Base-by-base conservation (phyloP, 2,113 vertebrate species). In the Hemibates koningsi region DNA sequence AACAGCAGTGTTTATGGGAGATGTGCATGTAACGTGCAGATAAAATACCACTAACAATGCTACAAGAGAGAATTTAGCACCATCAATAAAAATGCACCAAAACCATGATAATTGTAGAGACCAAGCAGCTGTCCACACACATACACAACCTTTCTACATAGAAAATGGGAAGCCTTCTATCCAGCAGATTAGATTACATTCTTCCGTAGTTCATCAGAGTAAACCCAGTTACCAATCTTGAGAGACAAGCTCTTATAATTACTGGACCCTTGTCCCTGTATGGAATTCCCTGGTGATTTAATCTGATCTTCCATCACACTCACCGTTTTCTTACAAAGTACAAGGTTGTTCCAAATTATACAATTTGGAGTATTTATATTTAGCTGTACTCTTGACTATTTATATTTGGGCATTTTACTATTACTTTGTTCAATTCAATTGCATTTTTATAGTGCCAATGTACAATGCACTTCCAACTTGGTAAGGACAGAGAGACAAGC, bases 111-210 rank as follows among this genome's bases (percentile, higher is more conserved):
- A 32, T 32, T 12, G 24, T 19, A n/a, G 71, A 78, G 43, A 32
- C 17, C 73, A n/a, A 13, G 45, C 27, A 32, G 73, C 73, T 52
- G 73, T 78, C 45, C 16, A 78, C 80, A 61, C 76, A 41, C n/a
- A 14, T 68, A 52, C 83, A 11, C 80, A 81, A 73, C 8, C 50
- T 27, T 54, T 89, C 85, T 76, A 63, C 81, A 57, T 3, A 82
- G 83, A 87, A 83, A 89, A 83, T 38, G 82, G 80, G 87, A 56
- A 86, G 16, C 45, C 45, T 34, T 29, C 85, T 91, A 80, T 90
- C 76, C 87, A 88, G 80, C 81, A 91, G 91, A 96, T 93, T 90
- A 52, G 88, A 94, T 95, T 94, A 91, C 92, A 89, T 88, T 91
- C 82, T 89, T 94, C 90, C 43, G 48, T 89, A 92, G 90, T 94